A percentile compares a stretch with the other conserved stretches of the same genome.
These are phyloP conservation scores for Lysiphlebus fabarum DNA, from an alignment of 1,140 invertebrate genomes.

Conservation along the genomic window DNA sequence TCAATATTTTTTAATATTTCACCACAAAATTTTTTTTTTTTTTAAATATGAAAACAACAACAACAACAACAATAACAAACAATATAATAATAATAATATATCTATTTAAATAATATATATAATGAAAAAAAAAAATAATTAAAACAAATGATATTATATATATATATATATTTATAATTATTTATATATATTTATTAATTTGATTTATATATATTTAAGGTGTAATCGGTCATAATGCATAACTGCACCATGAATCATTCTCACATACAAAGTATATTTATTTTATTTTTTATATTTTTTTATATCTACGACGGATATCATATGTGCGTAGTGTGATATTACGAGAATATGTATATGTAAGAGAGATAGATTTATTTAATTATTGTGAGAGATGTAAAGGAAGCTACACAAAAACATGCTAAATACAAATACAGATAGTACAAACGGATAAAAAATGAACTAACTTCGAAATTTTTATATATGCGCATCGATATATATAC, in stretches of 20 bases:
- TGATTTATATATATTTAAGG: slow-evolving; percentile 16
- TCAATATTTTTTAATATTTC: slow-evolving; percentile 5
- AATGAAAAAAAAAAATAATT: no score
- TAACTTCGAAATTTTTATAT: neutral
- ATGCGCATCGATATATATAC: neutral
- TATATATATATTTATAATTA: slow-evolving; percentile 3
- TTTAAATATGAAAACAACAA: no score
- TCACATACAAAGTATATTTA: slow-evolving; percentile 12
- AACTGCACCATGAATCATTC: slow-evolving; percentile 26
- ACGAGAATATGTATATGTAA: neutral
- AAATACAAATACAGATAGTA: no score
- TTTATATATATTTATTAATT: slow-evolving; percentile 14
- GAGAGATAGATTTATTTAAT: neutral
- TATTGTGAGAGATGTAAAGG: neutral
- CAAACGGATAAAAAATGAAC: neutral
- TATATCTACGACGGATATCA: slow-evolving; percentile 19
- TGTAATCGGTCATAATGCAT: slow-evolving; percentile 24
- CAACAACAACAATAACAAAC: no score
- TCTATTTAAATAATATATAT: no score
- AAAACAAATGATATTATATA: neutral
- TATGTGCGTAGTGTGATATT: slow-evolving; percentile 13
- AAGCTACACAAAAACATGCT: no score
- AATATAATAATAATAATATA: no score
- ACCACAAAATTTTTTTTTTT: no score
- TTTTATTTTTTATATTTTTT: slow-evolving; percentile 17